phyloP scores from a whole-genome alignment of 1,140 invertebrate genomes.

The Drosophila mauritiana region DNA sequence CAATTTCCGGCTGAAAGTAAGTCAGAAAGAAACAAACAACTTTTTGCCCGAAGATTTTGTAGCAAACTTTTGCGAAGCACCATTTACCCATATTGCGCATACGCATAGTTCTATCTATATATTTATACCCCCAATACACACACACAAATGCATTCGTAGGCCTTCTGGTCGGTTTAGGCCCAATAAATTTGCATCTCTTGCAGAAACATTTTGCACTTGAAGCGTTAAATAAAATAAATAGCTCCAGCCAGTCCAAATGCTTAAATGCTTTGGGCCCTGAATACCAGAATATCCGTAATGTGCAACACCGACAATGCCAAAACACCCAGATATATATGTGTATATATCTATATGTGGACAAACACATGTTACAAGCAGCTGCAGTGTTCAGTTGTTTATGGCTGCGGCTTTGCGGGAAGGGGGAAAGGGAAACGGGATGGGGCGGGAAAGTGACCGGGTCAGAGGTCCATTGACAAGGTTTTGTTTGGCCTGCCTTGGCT shows the following conservation, averaged over 20 bases:
- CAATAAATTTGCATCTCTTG: constrained; percentile 51
- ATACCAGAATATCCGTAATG: constrained; percentile 22
- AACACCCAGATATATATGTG: constrained; percentile 17
- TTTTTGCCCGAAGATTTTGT: constrained; percentile 53
- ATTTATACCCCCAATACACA: background rate
- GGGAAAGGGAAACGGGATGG: background rate
- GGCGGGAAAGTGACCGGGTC: constrained; percentile 8
- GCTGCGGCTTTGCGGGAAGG: constrained; percentile 28
- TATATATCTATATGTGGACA: constrained; percentile 14
- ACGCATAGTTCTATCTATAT: background rate
- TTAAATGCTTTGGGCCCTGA: constrained; percentile 49
- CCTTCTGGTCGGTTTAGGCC: constrained; percentile 11
- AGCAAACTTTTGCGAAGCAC: constrained; percentile 46
- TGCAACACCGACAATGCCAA: constrained; percentile 26
- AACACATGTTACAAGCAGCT: constrained; percentile 59
- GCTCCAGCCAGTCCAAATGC: constrained; percentile 38
- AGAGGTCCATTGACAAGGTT: constrained; percentile 51
- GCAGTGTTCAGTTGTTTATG: constrained; percentile 59
- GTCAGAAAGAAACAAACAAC: constrained; percentile 52
- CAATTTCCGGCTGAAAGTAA: constrained; percentile 64
- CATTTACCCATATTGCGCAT: constrained; percentile 21
- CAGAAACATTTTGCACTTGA: constrained; percentile 50
- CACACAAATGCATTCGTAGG: background rate
- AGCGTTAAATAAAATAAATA: constrained; percentile 63
- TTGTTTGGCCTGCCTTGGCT: constrained; percentile 55